These are phyloP conservation scores for Synergus laeviventris DNA, from an alignment of 2,888 invertebrate genomes.

Conservation along the genomic window DNA sequence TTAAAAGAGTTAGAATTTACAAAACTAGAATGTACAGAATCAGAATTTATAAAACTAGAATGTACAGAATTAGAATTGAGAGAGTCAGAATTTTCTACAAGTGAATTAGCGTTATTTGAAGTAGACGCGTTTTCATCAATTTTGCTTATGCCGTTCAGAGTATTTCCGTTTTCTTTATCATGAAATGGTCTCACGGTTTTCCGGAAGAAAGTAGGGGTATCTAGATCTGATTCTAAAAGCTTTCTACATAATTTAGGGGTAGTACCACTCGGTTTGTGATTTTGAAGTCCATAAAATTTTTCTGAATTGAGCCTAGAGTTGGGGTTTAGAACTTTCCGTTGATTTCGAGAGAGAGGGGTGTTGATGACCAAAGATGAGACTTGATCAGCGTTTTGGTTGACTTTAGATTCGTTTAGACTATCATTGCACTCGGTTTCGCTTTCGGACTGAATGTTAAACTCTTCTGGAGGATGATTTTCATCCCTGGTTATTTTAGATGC, in stretches of 20 bases:
- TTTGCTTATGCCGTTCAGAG: background rate
- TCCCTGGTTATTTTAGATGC: conserved; percentile 51
- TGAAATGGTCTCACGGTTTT: conserved; percentile 46
- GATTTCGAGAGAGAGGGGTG: conserved; percentile 45
- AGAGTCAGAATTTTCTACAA: background rate
- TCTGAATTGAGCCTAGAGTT: conserved; percentile 60
- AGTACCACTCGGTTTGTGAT: conserved; percentile 62
- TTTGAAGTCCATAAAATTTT: conserved; percentile 60
- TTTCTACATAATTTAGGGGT: conserved; percentile 70
- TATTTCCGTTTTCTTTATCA: conserved; percentile 43
- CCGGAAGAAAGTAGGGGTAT: conserved; percentile 59
- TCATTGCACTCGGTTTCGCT: background rate
- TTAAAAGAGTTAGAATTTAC: background rate
- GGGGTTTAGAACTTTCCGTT: conserved; percentile 47
- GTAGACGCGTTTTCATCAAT: background rate
- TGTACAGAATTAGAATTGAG: background rate
- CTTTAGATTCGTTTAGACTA: conserved; percentile 7
- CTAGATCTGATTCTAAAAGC: conserved; percentile 66
- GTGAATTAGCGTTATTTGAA: background rate
- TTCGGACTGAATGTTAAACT: conserved; percentile 8
- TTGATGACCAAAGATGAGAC: conserved; percentile 41
- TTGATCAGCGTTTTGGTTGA: background rate
- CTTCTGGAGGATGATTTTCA: conserved; percentile 59
- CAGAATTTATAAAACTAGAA: background rate
- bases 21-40: background rate